phyloP scores from a whole-genome alignment of 2,797 vertebrate genomes.

The Lithobates sylvaticus region DNA sequence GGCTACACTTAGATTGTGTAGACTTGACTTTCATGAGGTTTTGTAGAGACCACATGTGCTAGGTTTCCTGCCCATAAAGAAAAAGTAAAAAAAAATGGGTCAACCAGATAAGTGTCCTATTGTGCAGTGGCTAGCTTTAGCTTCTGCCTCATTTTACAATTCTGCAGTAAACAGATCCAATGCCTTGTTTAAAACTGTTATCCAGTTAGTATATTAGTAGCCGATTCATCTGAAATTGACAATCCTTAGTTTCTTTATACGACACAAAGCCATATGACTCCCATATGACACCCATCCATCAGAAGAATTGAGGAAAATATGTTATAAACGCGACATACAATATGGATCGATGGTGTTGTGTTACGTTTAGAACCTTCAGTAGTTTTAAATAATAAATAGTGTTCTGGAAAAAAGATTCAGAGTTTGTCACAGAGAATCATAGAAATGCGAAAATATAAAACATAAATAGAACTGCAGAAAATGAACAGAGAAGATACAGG shows the following conservation, averaged over 20 bases:
- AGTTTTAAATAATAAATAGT: slow-evolving; percentile 56
- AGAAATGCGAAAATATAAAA: slow-evolving; percentile 29
- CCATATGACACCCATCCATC: slow-evolving; percentile 44
- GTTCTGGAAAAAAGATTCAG: neutral
- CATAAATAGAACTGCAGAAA: slow-evolving; percentile 21
- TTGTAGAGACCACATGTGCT: too few species aligned
- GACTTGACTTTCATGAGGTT: too few species aligned
- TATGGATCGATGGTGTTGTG: slow-evolving; percentile 43
- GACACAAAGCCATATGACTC: neutral
- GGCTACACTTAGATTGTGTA: too few species aligned
- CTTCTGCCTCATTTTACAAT: too few species aligned
- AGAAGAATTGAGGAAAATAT: slow-evolving; percentile 44
- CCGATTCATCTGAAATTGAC: neutral
- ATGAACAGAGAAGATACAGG: slow-evolving; percentile 3
- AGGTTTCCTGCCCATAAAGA: too few species aligned
- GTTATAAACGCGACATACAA: slow-evolving; percentile 49
- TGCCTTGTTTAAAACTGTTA: neutral
- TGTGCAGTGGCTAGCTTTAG: too few species aligned
- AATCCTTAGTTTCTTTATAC: neutral
- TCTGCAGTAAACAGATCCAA: too few species aligned
- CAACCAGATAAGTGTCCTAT: too few species aligned
- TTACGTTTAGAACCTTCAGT: slow-evolving; percentile 10
- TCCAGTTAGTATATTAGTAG: neutral
- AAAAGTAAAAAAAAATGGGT: too few species aligned
- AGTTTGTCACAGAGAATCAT: slow-evolving; percentile 8